Evolutionary conservation across 2,888 invertebrate genomes (phyloP).

Genomic region (Oeneis ivallda): DNA sequence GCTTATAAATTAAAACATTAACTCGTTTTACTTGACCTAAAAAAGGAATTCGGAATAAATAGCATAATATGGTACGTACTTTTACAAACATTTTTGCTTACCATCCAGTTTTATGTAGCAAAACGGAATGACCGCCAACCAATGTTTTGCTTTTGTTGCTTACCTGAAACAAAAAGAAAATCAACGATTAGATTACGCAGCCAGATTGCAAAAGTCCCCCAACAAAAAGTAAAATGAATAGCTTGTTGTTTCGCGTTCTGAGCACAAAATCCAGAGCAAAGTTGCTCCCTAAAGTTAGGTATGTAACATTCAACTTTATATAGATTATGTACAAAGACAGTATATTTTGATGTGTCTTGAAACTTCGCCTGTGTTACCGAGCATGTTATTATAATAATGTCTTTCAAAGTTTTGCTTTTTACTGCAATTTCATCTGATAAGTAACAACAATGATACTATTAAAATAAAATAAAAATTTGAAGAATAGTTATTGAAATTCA

Average conservation of each 20-base stretch:
- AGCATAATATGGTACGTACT: not conserved
- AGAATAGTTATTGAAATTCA: too few species aligned
- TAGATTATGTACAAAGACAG: slow-evolving; percentile 8
- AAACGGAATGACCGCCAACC: slow-evolving; percentile 19
- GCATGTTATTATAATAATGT: not conserved
- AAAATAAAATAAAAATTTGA: too few species aligned
- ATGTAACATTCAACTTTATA: slow-evolving; percentile 1
- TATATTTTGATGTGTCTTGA: slow-evolving; percentile 11
- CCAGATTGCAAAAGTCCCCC: slow-evolving; percentile 24
- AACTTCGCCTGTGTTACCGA: not conserved
- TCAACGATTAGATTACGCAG: slow-evolving; percentile 27
- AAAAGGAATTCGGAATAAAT: slow-evolving; percentile 21
- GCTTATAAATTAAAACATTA: slow-evolving; percentile 19
- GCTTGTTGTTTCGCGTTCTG: slow-evolving; percentile 19
- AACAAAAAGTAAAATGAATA: slow-evolving; percentile 21
- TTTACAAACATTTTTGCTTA: slow-evolving; percentile 18
- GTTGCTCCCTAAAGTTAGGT: not conserved
- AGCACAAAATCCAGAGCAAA: slow-evolving; percentile 10
- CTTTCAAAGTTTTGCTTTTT: not conserved
- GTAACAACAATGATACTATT: too few species aligned
- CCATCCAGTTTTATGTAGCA: slow-evolving; percentile 22
- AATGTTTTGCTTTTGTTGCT: slow-evolving; percentile 28
- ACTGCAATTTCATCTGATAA: not conserved
- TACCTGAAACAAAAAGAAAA: slow-evolving; percentile 37
- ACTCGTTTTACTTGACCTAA: slow-evolving; percentile 31